phyloP scores from a whole-genome alignment of 2,797 vertebrate genomes.

The Lophura swinhoii region DNA sequence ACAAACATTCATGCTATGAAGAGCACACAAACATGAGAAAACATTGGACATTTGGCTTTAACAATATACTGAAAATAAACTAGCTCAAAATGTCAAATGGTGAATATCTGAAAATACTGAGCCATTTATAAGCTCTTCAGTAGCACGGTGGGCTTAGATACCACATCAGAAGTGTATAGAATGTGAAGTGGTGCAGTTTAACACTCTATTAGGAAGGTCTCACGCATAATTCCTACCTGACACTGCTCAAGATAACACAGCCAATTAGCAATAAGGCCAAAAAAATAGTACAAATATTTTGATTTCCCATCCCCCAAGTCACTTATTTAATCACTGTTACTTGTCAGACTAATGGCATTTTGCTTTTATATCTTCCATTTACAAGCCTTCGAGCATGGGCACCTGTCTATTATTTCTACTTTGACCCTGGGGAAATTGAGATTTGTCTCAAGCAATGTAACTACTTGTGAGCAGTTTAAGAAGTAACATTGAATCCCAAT shows the following conservation, averaged over 20 bases:
- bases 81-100: constrained; percentile 29
- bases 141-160: not conserved
- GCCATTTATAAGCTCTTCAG: not conserved
- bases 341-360: not conserved
- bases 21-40: constrained; percentile 1
- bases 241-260: not conserved
- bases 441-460: not conserved
- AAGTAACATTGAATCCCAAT: not conserved
- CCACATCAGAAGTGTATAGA: not conserved
- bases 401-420: not conserved
- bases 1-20: constrained; percentile 38
- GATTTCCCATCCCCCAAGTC: not conserved
- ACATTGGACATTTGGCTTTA: constrained; percentile 17
- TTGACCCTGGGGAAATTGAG: not conserved
- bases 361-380: not conserved
- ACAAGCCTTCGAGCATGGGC: not conserved
- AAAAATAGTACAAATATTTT: constrained; percentile 4
- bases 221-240: not conserved
- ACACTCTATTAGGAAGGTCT: not conserved
- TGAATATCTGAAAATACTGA: not conserved
- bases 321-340: not conserved
- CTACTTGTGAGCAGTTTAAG: not conserved
- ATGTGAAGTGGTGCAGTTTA: not conserved
- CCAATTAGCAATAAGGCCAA: constrained; percentile 8
- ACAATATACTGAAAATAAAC: constrained; percentile 41